Evolutionary conservation across 2,797 vertebrate genomes (phyloP), one percentile per base, ranked within the genome.

Genomic region (Tangara arthus): DNA sequence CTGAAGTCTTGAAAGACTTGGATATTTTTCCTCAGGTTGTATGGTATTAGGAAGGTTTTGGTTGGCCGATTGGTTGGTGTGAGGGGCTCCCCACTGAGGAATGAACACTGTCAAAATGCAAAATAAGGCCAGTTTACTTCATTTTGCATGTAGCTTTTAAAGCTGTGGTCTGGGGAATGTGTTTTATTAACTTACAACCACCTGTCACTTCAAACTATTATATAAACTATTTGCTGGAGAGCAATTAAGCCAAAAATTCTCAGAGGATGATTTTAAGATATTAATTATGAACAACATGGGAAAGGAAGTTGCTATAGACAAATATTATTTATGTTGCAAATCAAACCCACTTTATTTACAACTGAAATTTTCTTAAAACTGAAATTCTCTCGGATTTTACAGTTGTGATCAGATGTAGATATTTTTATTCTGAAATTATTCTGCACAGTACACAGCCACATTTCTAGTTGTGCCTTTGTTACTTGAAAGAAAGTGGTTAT

Each of bases 141-240:
- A 83, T 96, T 96, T 92, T 61, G 60, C n/a, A 50, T 42, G 63
- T 87, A 92, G 82, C 60, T 95, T 95, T 97, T 80, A 88, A 86
- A 91, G 63, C 55, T 73, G 82, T 75, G 81, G 89, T 69, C 82
- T 55, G 55, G 72, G 65, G 47, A 82, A 59, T 61, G 61, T 69
- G 64, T 71, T 96, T 95, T 95, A 86, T 86, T 94, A 89, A 73
- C 89, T 96, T 91, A 95, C 89, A 80, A 92, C 82, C 60, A 93
- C 76, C 84, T 93, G 94, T 73, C 94, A 89, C 57, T 87, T 89
- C 87, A 82, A 94, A 86, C 42, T 64, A 24, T 55, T 64, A 22
- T 52, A 64, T 44, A 73, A 94, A 39, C 39, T 28, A 61, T 76
- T 68, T 75, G 7, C 80, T 66, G 57, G 68, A 86, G 59, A 85